Evolutionary conservation across 2,888 invertebrate species (phyloP), one percentile per base, ranked within the genome.

Genomic region (Rhopalosiphum nymphaeae): DNA sequence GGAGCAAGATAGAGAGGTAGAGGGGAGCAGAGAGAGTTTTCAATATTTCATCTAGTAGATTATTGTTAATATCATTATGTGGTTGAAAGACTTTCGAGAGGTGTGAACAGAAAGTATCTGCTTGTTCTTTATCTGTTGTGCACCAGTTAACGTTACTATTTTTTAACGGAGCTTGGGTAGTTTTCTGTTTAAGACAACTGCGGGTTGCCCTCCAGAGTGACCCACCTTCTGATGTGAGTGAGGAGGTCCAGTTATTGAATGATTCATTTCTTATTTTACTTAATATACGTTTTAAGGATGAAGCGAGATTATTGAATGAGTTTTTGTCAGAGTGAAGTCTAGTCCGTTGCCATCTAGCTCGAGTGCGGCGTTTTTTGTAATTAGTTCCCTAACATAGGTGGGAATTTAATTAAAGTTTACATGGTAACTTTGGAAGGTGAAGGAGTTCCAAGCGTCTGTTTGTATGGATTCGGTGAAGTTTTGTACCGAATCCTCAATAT

Each of bases 81-180:
- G 88, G 56, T 56, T 88, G 88, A 56, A 87, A 87, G 49, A 88
- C 88, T 42, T 86, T 56, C 11, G 56, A 56, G 56, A 56, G 53
- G 56, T 88, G 88, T 56, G 56, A 56, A 4, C 88, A 88, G 4
- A 88, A 56, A 36, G 88, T 11, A 42, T 88, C 56, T 3, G 88
- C 88, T 88, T 88, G 88, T 56, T 88, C 56, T 56, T 88, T 56
- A 25, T 88, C 88, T 36, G 88, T 88, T 88, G 26, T 88, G 42
- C 88, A 88, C 56, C 56, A 88, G 36, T 42, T 88, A 11, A 42
- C 42, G 4, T 56, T 88, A 25, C 36, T 56, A 88, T 88, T 56
- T 88, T 56, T 88, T 53, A 88, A 26, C 1, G 88, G 26, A 56
- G 42, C 36, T 88, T 88, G 88, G 56, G 88, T 42, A 3, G 36